Evolutionary conservation across 1,140 invertebrate genomes (phyloP), one percentile per base, ranked within the genome.

Genomic region (Adelges cooleyi): DNA sequence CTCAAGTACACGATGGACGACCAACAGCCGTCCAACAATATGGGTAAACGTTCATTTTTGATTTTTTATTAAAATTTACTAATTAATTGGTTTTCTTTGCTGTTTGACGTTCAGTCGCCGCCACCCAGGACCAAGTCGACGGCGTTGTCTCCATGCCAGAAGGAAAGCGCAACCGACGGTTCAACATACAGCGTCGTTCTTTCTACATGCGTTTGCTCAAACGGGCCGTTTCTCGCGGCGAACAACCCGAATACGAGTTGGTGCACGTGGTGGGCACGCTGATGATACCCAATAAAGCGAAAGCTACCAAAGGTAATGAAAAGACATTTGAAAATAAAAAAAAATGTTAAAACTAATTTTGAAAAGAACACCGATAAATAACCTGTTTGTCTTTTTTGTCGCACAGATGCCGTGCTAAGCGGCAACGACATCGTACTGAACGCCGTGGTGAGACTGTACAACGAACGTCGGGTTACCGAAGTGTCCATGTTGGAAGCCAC

Each of bases 401-500:
- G 29, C 11, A 0, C 22, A 68, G 67, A 66, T 25, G 10, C 44
- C 20, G 65, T 48, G n/a, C 8, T 70, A 4, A 74, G 71, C 2
- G 74, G 69, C 65, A 80, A 80, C 69, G 78, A 81, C 54, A 68
- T 79, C 75, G 79, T 89, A 49, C 82, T 90, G 52, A 80, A 87
- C 13, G 85, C 82, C 11, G 77, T 86, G 25, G 83, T 84, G 1
- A 78, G 81, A 36, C 77, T 84, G 1, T 74, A 82, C 46, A 80
- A 81, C 68, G 84, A 85, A 23, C 82, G 83, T 10, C 82, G 83
- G 46, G 79, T 86, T 49, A 81, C 80, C 1, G 84, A 87, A 69
- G 76, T 82, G 38, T 81, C 83, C 4, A 72, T 86, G 20, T 74
- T 90, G 29, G 88, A 91, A 70, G 82, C 85, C 2, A 84, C 81